A percentile compares a stretch with the other conserved stretches of the same genome.
Evolutionary conservation across 2,113 vertebrate species (phyloP).

Genomic region (Bombycilla garrulus): DNA sequence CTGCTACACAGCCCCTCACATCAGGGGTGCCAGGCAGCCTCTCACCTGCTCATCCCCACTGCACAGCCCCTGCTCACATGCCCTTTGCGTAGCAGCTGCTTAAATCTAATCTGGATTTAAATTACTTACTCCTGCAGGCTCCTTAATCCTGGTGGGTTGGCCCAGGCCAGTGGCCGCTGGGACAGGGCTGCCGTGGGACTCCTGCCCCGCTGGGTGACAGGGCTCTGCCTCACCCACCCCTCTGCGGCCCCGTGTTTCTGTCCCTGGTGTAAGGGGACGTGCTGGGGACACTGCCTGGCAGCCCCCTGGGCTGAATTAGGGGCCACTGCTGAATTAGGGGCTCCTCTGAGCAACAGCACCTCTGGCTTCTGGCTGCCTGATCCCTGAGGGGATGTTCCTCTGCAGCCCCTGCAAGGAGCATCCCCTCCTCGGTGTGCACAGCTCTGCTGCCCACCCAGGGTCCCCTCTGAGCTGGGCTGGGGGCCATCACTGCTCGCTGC

Average conservation of each 20-base stretch:
- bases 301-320: background rate
- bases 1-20: background rate
- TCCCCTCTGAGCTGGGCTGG: rapidly evolving
- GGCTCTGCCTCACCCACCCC: background rate
- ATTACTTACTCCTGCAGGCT: slow-evolving; percentile 14
- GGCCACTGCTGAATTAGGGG: no score
- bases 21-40: background rate
- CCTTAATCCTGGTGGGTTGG: slow-evolving; percentile 66
- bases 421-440: rapidly evolving
- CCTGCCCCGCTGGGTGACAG: rapidly evolving
- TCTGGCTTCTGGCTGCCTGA: background rate
- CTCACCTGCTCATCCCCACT: background rate
- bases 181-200: background rate
- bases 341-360: rapidly evolving
- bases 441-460: background rate
- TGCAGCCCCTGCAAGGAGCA: background rate
- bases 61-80: background rate
- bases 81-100: slow-evolving; percentile 6
- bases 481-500: background rate
- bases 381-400: background rate
- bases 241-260: rapidly evolving
- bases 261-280: background rate
- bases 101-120: slow-evolving; percentile 79
- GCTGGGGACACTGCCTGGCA: background rate
- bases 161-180: slow-evolving; percentile 10